Evolutionary conservation across 2,888 invertebrate genomes (phyloP), one percentile per base, ranked within the genome.

Genomic region (Electrophaes corylata): DNA sequence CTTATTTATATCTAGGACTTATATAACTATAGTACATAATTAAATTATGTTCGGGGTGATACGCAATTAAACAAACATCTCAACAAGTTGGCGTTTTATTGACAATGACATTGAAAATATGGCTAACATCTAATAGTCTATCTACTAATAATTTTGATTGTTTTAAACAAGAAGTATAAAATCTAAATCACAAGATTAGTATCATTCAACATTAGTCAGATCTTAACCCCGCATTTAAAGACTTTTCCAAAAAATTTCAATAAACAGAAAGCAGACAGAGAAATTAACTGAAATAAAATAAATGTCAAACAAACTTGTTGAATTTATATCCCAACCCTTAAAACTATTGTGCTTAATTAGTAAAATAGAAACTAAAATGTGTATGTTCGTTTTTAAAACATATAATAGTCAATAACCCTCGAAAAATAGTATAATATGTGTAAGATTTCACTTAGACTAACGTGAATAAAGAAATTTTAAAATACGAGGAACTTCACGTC

Each of bases 81-180:
- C 91, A 92, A 92, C 92, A 92, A 92, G 91, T 92, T 91, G 88
- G 92, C 91, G 87, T 91, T 92, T 92, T 92, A 92, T 92, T 92
- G 92, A 92, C 92, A 92, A 88, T 88, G 88, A 91, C 88, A 90
- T 88, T 86, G 88, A 89, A 92, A 92, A 91, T 92, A 92, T 90
- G 89, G 84, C 92, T 92, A 91, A 91, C 88, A 91, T 89, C 88
- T 91, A 91, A 84, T 86, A 83, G 76, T 79, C 88, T 89, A 91
- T 79, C 88, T 89, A 91, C 88, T 84, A 83, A 87, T 90, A 88
- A 83, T 88, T 88, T 91, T 88, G 86, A 90, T 90, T 89, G 86
- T 90, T 91, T 88, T 86, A 90, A 91, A 91, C 90, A 90, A 90
- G 89, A 91, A 91, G 91, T 91, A 91, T 91, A 91, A 91, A 91